Conservation (phyloP, 2,888 invertebrate species). For the Mythimna vitellina region DNA sequence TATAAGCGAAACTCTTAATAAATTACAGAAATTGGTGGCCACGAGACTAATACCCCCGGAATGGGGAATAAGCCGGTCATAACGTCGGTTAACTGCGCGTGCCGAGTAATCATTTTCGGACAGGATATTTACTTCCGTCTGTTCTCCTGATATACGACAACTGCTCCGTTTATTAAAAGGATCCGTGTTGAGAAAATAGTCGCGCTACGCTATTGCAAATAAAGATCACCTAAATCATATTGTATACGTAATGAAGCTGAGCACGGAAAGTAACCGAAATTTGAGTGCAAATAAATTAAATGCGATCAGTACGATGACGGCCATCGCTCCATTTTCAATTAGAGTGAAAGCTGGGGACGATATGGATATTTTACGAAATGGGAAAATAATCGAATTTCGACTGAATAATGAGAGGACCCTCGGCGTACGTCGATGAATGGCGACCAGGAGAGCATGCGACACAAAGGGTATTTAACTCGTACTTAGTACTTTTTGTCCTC, state of each 20-base stretch:
- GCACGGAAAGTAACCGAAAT: conserved; percentile 67
- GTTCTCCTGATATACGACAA: conserved; percentile 80
- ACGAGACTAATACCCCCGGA: conserved; percentile 87
- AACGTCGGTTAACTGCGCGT: conserved; percentile 86
- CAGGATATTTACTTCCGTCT: conserved; percentile 88
- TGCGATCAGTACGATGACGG: conserved; percentile 78
- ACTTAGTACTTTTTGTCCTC: conserved; percentile 89
- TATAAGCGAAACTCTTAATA: conserved; percentile 87
- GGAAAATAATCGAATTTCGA: conserved; percentile 90
- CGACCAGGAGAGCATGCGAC: conserved; percentile 83
- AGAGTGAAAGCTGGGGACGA: conserved; percentile 88
- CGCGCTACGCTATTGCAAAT: conserved; percentile 42
- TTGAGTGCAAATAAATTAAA: conserved; percentile 81
- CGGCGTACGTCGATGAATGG: conserved; percentile 80
- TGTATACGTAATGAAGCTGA: conserved; percentile 66
- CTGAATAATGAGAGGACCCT: conserved; percentile 90
- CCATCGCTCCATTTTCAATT: conserved; percentile 88
- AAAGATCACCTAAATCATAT: conserved; percentile 62
- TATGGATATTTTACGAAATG: conserved; percentile 90
- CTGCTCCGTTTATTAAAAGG: conserved; percentile 80
- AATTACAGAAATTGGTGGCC: conserved; percentile 89
- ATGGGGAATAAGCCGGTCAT: conserved; percentile 88
- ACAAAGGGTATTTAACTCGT: conserved; percentile 90
- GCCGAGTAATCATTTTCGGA: conserved; percentile 89
- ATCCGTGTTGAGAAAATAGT: conserved; percentile 60